A percentile compares a stretch with the other conserved stretches of the same genome.
phyloP scores from a whole-genome alignment of 2,113 vertebrate genomes.

The Amia ocellicauda region DNA sequence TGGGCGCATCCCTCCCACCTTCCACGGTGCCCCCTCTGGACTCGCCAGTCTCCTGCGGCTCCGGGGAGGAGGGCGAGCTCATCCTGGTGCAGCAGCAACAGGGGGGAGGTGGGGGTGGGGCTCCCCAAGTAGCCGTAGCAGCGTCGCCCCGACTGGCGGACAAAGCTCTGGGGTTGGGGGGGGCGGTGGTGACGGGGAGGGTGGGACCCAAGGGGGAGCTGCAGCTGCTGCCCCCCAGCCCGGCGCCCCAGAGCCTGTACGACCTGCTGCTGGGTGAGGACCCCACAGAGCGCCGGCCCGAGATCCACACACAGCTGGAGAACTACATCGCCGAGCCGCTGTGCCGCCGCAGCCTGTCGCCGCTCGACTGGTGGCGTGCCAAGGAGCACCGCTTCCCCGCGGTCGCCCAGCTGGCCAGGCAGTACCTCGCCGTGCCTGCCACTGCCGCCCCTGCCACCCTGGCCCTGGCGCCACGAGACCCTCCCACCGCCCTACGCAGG shows the following conservation, averaged over 20 bases:
- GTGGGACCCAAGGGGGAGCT: slow-evolving; percentile 10
- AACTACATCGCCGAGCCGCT: slow-evolving; percentile 60
- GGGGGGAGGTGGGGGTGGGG: neutral
- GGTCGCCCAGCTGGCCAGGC: slow-evolving; percentile 49
- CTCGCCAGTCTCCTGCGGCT: slow-evolving; percentile 39
- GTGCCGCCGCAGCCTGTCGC: slow-evolving; percentile 56
- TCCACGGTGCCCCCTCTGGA: slow-evolving; percentile 32
- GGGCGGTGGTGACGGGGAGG: neutral
- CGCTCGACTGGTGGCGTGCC: slow-evolving; percentile 56
- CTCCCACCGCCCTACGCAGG: slow-evolving; percentile 38
- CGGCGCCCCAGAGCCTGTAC: slow-evolving; percentile 44
- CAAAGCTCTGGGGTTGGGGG: neutral
- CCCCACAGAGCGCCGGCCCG: slow-evolving; percentile 52
- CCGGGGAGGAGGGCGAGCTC: slow-evolving; percentile 36
- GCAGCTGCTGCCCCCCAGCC: slow-evolving; percentile 1
- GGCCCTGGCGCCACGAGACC: slow-evolving; percentile 39
- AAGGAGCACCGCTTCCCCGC: slow-evolving; percentile 59
- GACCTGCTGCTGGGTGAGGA: slow-evolving; percentile 62
- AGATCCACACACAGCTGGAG: slow-evolving; percentile 61
- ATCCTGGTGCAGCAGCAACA: slow-evolving; percentile 37
- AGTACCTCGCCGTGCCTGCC: slow-evolving; percentile 53
- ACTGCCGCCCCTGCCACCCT: slow-evolving; percentile 39
- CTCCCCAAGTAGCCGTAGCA: slow-evolving; percentile 3
- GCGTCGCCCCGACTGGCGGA: slow-evolving; percentile 16
- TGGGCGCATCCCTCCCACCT: slow-evolving; percentile 27